Evolutionary conservation across 2,888 invertebrate genomes (phyloP).

Genomic region (Tiliacea citrago): DNA sequence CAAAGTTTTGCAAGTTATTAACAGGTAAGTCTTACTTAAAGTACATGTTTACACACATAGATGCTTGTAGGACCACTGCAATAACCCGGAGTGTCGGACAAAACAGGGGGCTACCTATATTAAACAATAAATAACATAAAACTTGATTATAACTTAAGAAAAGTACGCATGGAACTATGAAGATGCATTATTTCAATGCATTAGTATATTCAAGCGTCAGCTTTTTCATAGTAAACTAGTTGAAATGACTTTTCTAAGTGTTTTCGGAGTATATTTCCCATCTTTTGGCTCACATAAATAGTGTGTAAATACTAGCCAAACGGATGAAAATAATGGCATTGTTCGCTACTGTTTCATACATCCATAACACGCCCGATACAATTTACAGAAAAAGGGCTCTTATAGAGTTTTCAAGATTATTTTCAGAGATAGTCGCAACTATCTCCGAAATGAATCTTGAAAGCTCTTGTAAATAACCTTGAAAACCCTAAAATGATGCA

Average conservation of each 20-base stretch:
- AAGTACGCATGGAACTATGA: constrained; percentile 69
- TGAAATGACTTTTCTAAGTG: constrained; percentile 38
- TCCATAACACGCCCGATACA: not conserved
- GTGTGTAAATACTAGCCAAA: constrained; percentile 46
- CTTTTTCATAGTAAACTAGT: constrained; percentile 45
- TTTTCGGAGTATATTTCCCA: constrained; percentile 2
- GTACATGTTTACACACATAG: constrained; percentile 10
- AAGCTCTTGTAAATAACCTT: not conserved
- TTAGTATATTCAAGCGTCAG: constrained; percentile 17
- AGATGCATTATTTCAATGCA: constrained; percentile 67
- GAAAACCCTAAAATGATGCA: not conserved
- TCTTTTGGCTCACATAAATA: constrained; percentile 20
- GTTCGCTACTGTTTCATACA: constrained; percentile 1
- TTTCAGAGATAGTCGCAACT: too few relatives aligned
- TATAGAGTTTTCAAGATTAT: too few relatives aligned
- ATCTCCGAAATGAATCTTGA: not conserved
- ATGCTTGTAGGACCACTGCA: constrained; percentile 5
- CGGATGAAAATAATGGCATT: constrained; percentile 7
- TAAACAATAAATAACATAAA: constrained; percentile 69
- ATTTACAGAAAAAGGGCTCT: not conserved
- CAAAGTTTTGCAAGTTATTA: constrained; percentile 22
- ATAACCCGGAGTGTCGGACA: constrained; percentile 40
- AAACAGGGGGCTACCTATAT: constrained; percentile 44
- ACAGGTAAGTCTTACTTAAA: constrained; percentile 11
- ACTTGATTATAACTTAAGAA: constrained; percentile 68